Base-by-base conservation (phyloP, 2,888 invertebrate species). In the Cyclophora punctaria region DNA sequence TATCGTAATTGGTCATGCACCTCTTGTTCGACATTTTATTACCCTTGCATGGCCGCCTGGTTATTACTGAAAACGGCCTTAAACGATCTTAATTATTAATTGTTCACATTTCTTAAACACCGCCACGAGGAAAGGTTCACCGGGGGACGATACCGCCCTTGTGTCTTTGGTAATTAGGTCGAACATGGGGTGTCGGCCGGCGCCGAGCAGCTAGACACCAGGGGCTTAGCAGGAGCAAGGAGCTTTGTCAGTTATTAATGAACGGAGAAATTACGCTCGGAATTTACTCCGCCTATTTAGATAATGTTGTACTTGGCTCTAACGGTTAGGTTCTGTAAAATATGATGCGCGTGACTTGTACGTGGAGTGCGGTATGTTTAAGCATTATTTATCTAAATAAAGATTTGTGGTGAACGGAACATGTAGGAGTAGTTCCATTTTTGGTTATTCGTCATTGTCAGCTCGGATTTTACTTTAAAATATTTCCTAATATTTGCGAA, bases 231-330 rank as follows among this genome's bases (percentile, higher is more conserved):
- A 60, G 49, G 54, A 63, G 61, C 65, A 63, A 69, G 65, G 62
- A 73, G 73, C 71, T 78, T 72, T 76, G 76, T 78, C 76, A 71
- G 73, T 66, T 78, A 78, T 78, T 77, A 78, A 80, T 80, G 77
- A 77, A 71, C 66, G 69, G 59, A 70, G 73, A 75, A 71, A 77
- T 78, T 76, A 72, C 67, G 60, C 59, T 49, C 60, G 66, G 67
- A 69, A 68, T 75, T 74, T 68, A 64, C 69, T 69, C 55, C 60
- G 63, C 62, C 62, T 68, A 66, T 68, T 74, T 64, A 67, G 69
- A 68, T 69, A 62, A 69, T 66, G 65, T 66, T 71, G 64, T 73
- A 64, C 71, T 71, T 62, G 57, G 63, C 64, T 47, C 54, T 53
- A 45, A 52, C 52, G 54, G 59, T 37, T 5, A 56, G 57, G 59